Base-by-base conservation (phyloP, 2,113 vertebrate genomes). In the Anarhynchus alexandrinus region DNA sequence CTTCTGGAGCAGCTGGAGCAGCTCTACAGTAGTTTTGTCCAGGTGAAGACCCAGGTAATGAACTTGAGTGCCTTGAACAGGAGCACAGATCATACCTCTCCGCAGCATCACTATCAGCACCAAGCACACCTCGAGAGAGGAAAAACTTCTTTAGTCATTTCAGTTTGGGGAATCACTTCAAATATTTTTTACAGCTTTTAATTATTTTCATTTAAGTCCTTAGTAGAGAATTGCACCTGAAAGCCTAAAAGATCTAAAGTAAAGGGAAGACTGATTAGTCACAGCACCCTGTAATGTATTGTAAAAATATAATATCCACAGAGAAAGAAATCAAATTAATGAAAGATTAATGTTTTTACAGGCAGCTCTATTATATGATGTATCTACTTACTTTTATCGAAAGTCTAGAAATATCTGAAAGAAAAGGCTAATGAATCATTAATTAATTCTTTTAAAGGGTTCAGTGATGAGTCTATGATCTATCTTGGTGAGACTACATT, bases 341-440 rank as follows among this genome's bases (percentile, higher is more conserved):
- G 72, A 78, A 96, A 95, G 65, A 94, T 92, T 95, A 88, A 95
- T 93, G 82, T 64, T 90, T 51, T 96, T 95, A 88, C 88, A 86
- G 57, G 69, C 67, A 96, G 61, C 34, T 88, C 69, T 84, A 91
- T 88, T 93, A 55, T 23, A 34, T 27, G 20, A 9, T 74, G 65
- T 59, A 71, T 52, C 51, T 74, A 49, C n/a, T 93, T 73, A 27
- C 51, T 93, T 88, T 95, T 88, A 92, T 43, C 64, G 90, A 78
- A 90, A 43, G 25, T 61, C 85, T 93, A 66, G 71, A 83, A 86
- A 64, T 81, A 70, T 40, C 42, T 83, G 86, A 81, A 86, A 86
- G 42, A 86, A 83, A 90, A 88, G 16, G 18, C 47, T 81, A 52
- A 93, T 82, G 51, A 93, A 86, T 86, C 30, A 84, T 76, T 71